Evolutionary conservation across 1,140 invertebrate genomes (phyloP).

Genomic region (Brachionus calyciflorus): DNA sequence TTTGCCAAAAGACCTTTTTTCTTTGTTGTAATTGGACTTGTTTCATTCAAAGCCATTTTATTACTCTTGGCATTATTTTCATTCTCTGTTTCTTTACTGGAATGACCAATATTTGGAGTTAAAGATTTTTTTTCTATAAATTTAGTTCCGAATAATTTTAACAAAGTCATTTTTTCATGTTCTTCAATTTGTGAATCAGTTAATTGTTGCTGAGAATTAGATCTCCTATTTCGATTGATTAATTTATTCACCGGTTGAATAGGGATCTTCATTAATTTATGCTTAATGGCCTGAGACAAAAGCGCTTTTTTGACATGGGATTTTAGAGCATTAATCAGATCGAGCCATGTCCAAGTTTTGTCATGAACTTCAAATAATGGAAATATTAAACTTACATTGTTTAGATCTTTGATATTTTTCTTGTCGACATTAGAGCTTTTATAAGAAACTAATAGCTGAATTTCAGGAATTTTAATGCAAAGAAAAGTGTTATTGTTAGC

Average conservation of each 20-base stretch:
- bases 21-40: neutral
- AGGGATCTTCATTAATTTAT: slow-evolving; percentile 23
- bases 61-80: neutral
- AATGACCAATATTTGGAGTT: neutral
- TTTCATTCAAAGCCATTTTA: neutral
- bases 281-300: slow-evolving; percentile 69
- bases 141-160: slow-evolving; percentile 39
- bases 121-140: slow-evolving; percentile 46
- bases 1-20: slow-evolving; percentile 5
- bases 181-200: slow-evolving; percentile 35
- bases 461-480: slow-evolving; percentile 93
- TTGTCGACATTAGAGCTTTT: slow-evolving; percentile 80
- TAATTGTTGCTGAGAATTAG: slow-evolving; percentile 14
- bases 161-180: slow-evolving; percentile 11
- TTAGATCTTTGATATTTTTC: slow-evolving; percentile 92
- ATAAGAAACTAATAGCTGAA: slow-evolving; percentile 90
- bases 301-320: slow-evolving; percentile 85
- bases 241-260: slow-evolving; percentile 44
- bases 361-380: slow-evolving; percentile 96
- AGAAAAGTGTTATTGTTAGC: slow-evolving; percentile 98
- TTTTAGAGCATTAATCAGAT: slow-evolving; percentile 89
- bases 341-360: slow-evolving; percentile 99
- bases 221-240: slow-evolving; percentile 23
- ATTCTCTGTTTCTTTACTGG: neutral
- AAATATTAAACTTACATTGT: slow-evolving; percentile 86